Base-by-base conservation (phyloP, 2,113 vertebrate species). In the Syngnathoides biaculeatus region DNA sequence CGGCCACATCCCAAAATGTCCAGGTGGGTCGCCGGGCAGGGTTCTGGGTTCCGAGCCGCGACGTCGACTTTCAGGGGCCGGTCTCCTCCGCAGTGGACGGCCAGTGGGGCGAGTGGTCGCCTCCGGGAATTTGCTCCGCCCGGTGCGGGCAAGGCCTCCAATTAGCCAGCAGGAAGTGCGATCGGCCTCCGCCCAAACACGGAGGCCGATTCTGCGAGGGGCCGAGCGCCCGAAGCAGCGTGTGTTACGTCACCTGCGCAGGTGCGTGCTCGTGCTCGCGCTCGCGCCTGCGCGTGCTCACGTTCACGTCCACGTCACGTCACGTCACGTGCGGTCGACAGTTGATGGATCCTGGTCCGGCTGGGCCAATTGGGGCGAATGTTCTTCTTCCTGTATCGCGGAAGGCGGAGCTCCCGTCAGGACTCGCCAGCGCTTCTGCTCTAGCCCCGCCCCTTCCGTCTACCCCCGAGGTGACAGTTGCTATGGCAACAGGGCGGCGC, bases 131-230 rank as follows among this genome's bases (percentile, higher is more conserved):
- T 0, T 89, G 88, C 68, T 83, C 86, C 0, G 63, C 65, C 38
- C 15, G 79, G 55, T 89, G 88, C 45, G 88, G 85, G 61, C 75
- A 56, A 68, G 88, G 88, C n/a, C 77, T 89, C 13, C 73, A 60
- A 74, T 67, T 91, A 53, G 77, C 79, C 55, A 61, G 17, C 35
- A 84, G 89, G 24, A 56, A 0, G 3, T 87, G 88, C 50, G 50
- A 87, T 40, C 22, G 0, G 1, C 88, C 88, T 0, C 0, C 75
- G 8, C 78, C 86, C 9, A 72, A 78, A 66, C 84, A 88, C 43
- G 85, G 86, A 0, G 88, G 86, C 0, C 56, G 22, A 26, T 0
- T 17, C 2, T 89, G 88, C 45, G 64, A 55, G 0, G 88, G 88
- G 4, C 0, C 30, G 0, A 87, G 65, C 43, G 38, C 69, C 3